phyloP scores from a whole-genome alignment of 2,888 invertebrate genomes.

The Hydroisotoma schaefferi region DNA sequence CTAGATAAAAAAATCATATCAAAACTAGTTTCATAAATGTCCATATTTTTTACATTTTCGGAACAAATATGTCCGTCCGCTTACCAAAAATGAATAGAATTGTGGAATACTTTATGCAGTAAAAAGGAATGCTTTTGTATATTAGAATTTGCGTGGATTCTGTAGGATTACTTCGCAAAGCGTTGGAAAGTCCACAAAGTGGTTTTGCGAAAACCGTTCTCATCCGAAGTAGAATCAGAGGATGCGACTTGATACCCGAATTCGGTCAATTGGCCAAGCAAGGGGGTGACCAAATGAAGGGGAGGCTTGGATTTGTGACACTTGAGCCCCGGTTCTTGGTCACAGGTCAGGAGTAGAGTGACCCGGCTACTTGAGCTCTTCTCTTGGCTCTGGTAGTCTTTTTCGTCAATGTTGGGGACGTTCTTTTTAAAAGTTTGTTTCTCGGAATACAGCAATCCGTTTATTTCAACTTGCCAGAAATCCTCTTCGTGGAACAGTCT shows the following conservation, averaged over 20 bases:
- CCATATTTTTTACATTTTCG: neutral
- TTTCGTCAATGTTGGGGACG: conserved; percentile 26
- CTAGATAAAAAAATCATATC: neutral
- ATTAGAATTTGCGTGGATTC: neutral
- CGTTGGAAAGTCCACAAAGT: conserved; percentile 29
- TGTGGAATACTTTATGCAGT: neutral
- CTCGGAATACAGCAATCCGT: conserved; percentile 40
- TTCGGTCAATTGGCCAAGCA: conserved; percentile 28
- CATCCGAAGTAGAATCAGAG: conserved; percentile 22
- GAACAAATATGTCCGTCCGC: no score
- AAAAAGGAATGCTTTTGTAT: neutral
- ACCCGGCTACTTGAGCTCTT: conserved; percentile 27
- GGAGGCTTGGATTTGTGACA: conserved; percentile 15
- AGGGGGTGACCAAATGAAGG: conserved; percentile 31
- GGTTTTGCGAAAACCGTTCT: conserved; percentile 25
- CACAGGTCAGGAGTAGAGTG: conserved; percentile 20
- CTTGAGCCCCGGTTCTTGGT: conserved; percentile 34
- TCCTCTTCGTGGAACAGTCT: conserved; percentile 15
- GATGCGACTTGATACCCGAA: conserved; percentile 34
- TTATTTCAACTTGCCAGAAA: conserved; percentile 39
- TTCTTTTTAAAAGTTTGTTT: conserved; percentile 29
- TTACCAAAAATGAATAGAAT: neutral
- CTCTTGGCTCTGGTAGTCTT: conserved; percentile 9
- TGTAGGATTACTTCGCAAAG: neutral
- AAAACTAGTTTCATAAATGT: neutral